phyloP scores from a whole-genome alignment of 2,888 invertebrate species.

The Pimpla rufipes region DNA sequence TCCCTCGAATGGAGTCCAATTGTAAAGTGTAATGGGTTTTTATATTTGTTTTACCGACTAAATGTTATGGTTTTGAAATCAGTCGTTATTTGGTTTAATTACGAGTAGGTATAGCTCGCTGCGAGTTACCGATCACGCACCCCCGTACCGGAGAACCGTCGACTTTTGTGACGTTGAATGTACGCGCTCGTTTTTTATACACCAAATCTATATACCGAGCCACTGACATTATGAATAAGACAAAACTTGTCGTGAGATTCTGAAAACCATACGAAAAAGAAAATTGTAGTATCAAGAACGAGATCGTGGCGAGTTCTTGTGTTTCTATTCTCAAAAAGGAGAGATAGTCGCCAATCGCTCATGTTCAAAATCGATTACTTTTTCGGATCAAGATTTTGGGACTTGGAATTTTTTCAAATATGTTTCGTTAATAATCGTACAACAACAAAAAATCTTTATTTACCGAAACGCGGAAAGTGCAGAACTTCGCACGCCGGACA shows the following conservation, averaged over 20 bases:
- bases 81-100: constrained; percentile 79
- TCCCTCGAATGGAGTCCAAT: constrained; percentile 53
- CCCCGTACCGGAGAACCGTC: constrained; percentile 43
- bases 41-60: constrained; percentile 58
- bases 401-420: background rate
- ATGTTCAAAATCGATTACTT: background rate
- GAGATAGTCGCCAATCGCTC: background rate
- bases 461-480: background rate
- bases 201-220: background rate
- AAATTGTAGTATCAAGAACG: background rate
- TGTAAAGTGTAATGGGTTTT: constrained; percentile 54
- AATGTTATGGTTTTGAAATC: constrained; percentile 74
- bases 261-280: constrained; percentile 6
- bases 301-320: background rate
- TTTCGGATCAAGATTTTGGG: background rate
- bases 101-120: constrained; percentile 71
- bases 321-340: background rate
- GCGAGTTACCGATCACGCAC: constrained; percentile 56
- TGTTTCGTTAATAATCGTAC: background rate
- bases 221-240: background rate
- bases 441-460: background rate
- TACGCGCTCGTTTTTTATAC: background rate
- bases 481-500: background rate
- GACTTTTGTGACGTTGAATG: constrained; percentile 51
- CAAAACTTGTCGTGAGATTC: constrained; percentile 5